Conservation (phyloP, 2,797 vertebrate genomes). For the Erpetoichthys calabaricus region DNA sequence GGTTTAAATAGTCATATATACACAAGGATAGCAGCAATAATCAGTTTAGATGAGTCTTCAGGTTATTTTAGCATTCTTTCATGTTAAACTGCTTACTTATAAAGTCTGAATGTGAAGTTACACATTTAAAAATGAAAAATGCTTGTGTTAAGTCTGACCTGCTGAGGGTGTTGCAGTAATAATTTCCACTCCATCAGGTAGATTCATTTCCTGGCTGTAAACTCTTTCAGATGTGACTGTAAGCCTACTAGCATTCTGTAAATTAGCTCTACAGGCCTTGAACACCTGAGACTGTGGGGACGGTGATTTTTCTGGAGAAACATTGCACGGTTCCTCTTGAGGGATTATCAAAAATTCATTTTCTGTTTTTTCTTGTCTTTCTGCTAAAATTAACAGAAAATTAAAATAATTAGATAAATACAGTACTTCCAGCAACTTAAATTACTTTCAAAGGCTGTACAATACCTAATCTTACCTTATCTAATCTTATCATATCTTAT, state of each 20-base stretch:
- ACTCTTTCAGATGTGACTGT: slow-evolving; percentile 66
- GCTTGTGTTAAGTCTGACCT: slow-evolving; percentile 45
- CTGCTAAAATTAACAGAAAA: slow-evolving; percentile 32
- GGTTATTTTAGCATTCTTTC: too few species aligned
- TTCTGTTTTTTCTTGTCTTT: slow-evolving; percentile 24
- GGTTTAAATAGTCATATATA: too few species aligned
- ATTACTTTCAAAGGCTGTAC: too few species aligned
- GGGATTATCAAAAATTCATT: slow-evolving; percentile 24
- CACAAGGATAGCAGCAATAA: too few species aligned
- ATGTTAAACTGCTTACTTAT: too few species aligned
- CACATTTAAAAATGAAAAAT: too few species aligned
- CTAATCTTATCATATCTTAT: too few species aligned
- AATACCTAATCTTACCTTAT: too few species aligned
- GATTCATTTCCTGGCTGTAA: slow-evolving; percentile 71
- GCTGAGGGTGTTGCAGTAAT: slow-evolving; percentile 81
- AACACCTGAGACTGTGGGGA: slow-evolving; percentile 58
- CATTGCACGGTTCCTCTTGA: slow-evolving; percentile 31
- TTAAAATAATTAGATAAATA: too few species aligned
- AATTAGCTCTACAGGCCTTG: slow-evolving; percentile 68
- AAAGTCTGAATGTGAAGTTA: too few species aligned
- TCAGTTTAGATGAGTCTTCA: too few species aligned
- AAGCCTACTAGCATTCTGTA: slow-evolving; percentile 80
- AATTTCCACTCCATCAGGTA: slow-evolving; percentile 79
- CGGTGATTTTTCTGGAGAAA: slow-evolving; percentile 53
- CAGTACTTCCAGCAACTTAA: too few species aligned